Evolutionary conservation across 2,113 vertebrate species (phyloP), one percentile per base, ranked within the genome.

Genomic region (Barbus barbus): DNA sequence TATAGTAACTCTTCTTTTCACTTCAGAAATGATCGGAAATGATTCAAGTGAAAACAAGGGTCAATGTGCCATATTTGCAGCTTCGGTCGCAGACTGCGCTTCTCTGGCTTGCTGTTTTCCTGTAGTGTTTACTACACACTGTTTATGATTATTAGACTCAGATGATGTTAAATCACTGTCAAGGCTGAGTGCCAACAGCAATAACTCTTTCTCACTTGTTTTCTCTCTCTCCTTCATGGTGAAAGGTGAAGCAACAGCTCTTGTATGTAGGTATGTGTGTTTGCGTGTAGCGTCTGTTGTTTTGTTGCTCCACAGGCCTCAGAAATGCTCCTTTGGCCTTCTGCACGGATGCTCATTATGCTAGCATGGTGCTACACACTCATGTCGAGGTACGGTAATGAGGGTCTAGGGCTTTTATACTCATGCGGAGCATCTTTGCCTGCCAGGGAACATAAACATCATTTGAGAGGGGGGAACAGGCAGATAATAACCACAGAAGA

Each of bases 81-180:
- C 92, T 91, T 91, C 74, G 89, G 91, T 91, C 85, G 82, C 88
- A 87, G 89, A 86, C 86, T 87, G 90, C 8, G 22, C 53, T 58
- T 58, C 53, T 90, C 90, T 87, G 33, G 13, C 90, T 88, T 90
- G 86, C 76, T 41, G 86, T 82, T 89, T 86, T 91, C 84, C 71
- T 65, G 31, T 13, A 81, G 84, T 89, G 90, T 83, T 80, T 86
- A 83, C 84, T 82, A 87, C 90, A 84, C 90, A 72, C 84, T 89
- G 90, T 88, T 88, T 88, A 91, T 93, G 92, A 93, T 93, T 93
- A 94, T 90, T 67, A 91, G 87, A 92, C 92, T 92, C 91, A 91
- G 92, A 91, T 91, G 90, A 93, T 93, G 89, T 92, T 93, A 91
- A 92, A 92, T 93, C 92, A 94, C 91, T 88, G 92, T 90, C 89